Base-by-base conservation (phyloP, 2,888 invertebrate genomes). In the Chrysolina haemoptera region DNA sequence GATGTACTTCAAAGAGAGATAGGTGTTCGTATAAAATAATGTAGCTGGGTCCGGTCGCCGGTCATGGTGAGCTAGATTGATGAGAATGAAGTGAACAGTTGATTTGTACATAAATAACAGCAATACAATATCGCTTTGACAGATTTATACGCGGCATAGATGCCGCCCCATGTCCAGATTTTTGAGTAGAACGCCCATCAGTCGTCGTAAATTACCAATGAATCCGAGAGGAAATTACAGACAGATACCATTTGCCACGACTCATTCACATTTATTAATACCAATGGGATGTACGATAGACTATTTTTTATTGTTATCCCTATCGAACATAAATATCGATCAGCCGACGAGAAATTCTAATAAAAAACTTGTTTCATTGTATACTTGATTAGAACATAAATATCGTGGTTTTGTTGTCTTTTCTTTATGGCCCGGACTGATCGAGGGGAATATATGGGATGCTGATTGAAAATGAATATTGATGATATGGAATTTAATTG, bases 91-190 rank as follows among this genome's bases (percentile, higher is more conserved):
- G 86, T 86, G 86, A 84, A 85, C 86, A 85, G 86, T 86, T 87
- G 87, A 87, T 87, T 87, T 86, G 84, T 86, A 86, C 87, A 88
- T 88, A 88, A 88, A 88, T 88, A 87, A 88, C 86, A 82, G 86
- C 86, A 86, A 87, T 86, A 88, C 88, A 87, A 87, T 88, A 87
- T 86, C 86, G 84, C 82, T 83, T 83, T 86, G 88, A 87, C 87
- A 87, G 87, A 88, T 88, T 88, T 88, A 88, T 88, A 85, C 80
- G 84, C 83, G 82, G 84, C 82, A 84, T 82, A 85, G 86, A 85
- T 82, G 85, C 86, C 86, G 87, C 85, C 86, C 86, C 85, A 82
- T 84, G 86, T 85, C 86, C 85, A 84, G 83, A 84, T 85, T 85
- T 85, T 86, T 86, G 82, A 85, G 83, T 84, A 85, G 83, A 84